Conservation (phyloP, 2,797 vertebrate genomes). For the Pseudochirops corinnae region DNA sequence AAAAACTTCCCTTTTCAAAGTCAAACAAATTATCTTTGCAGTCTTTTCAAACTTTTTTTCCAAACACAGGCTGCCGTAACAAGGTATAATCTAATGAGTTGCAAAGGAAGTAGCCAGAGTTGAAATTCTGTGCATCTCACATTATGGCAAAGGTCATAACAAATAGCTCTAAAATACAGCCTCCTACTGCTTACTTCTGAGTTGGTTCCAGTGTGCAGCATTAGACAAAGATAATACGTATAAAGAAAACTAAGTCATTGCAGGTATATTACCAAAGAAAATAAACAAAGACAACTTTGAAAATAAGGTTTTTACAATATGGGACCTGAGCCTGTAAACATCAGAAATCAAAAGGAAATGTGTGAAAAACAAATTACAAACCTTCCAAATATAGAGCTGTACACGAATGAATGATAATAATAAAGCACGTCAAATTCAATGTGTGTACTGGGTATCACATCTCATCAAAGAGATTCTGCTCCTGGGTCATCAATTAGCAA, state of each 20-base stretch:
- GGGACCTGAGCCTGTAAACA: not conserved
- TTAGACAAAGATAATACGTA: conserved; percentile 39
- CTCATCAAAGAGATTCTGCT: conserved; percentile 64
- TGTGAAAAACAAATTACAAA: conserved; percentile 80
- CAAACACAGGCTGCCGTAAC: not conserved
- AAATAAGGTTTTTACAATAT: conserved; percentile 62
- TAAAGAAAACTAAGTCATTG: conserved; percentile 41
- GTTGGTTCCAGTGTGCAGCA: conserved; percentile 9
- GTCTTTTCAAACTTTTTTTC: conserved; percentile 12
- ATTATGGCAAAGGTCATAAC: not conserved
- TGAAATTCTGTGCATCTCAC: not conserved
- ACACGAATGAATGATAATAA: conserved; percentile 60
- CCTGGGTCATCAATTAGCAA: conserved; percentile 57
- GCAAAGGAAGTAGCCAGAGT: not conserved
- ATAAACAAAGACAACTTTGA: conserved; percentile 43
- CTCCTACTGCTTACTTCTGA: conserved; percentile 21
- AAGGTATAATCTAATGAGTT: not conserved
- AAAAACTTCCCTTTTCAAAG: not conserved
- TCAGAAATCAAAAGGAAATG: conserved; percentile 75
- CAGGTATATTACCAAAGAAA: conserved; percentile 54
- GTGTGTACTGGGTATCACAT: conserved; percentile 60
- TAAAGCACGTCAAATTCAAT: conserved; percentile 71
- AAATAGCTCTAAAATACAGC: not conserved
- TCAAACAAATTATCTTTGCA: not conserved
- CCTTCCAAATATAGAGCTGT: conserved; percentile 37